phyloP scores from a whole-genome alignment of 2,797 vertebrate species.

The Hydrophis major region DNA sequence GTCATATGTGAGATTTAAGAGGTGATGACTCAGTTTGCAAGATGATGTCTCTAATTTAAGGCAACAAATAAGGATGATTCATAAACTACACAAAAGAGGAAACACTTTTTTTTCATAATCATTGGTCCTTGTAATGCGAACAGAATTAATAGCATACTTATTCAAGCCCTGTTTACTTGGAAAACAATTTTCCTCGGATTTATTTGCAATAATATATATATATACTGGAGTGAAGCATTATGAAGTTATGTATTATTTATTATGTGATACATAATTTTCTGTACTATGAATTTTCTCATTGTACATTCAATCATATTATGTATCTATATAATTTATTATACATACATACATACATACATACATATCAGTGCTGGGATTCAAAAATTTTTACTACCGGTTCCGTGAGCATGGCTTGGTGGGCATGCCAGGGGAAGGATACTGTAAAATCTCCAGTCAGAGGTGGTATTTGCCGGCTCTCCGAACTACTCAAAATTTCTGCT shows the following conservation, averaged over 20 bases:
- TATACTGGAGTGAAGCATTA: background rate
- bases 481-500: too few species aligned
- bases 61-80: slow-evolving; percentile 22
- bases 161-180: background rate
- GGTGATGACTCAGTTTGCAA: slow-evolving; percentile 2
- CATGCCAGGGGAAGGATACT: too few species aligned
- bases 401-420: too few species aligned
- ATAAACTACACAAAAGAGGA: background rate
- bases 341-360: too few species aligned
- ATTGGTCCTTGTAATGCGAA: background rate
- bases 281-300: background rate
- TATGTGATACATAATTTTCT: background rate
- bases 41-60: background rate
- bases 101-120: slow-evolving; percentile 8
- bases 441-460: too few species aligned
- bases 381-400: too few species aligned
- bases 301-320: background rate
- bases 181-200: background rate
- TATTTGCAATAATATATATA: background rate
- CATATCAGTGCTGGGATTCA: too few species aligned
- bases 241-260: background rate
- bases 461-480: too few species aligned
- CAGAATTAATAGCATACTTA: background rate
- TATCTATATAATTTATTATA: background rate
- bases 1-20: background rate